These are phyloP conservation scores for Pentalonia nigronervosa DNA, from an alignment of 1,140 invertebrate genomes.

Conservation along the genomic window DNA sequence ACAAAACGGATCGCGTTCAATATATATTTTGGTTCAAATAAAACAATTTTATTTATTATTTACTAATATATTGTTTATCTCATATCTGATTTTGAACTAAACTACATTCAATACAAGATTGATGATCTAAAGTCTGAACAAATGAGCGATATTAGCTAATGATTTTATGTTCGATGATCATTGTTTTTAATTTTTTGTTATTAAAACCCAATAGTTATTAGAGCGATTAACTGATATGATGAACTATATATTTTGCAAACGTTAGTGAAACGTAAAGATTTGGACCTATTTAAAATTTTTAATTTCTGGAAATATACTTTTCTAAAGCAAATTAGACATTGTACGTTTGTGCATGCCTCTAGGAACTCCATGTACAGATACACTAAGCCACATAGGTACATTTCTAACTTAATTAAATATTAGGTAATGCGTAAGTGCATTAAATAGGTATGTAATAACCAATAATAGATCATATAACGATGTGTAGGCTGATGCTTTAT, in stretches of 20 bases:
- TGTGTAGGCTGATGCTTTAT: too few relatives aligned
- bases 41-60: neutral
- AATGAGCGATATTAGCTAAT: neutral
- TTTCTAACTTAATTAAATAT: neutral
- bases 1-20: neutral
- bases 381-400: neutral
- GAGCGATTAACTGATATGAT: neutral
- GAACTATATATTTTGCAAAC: neutral
- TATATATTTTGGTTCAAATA: neutral
- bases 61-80: neutral
- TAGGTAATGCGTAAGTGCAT: neutral
- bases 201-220: neutral
- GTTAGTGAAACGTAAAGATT: neutral
- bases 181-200: neutral
- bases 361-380: neutral
- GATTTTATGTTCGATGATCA: neutral
- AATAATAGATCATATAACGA: too few relatives aligned
- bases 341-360: neutral
- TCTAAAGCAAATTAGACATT: neutral
- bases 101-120: neutral
- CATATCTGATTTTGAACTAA: neutral
- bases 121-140: neutral
- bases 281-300: neutral
- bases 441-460: too few relatives aligned
- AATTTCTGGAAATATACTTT: neutral